A percentile compares a stretch with the other conserved stretches of the same genome.
These are phyloP conservation scores for Trissolcus japonicus DNA, from an alignment of 2,888 invertebrate species.

Conservation along the genomic window DNA sequence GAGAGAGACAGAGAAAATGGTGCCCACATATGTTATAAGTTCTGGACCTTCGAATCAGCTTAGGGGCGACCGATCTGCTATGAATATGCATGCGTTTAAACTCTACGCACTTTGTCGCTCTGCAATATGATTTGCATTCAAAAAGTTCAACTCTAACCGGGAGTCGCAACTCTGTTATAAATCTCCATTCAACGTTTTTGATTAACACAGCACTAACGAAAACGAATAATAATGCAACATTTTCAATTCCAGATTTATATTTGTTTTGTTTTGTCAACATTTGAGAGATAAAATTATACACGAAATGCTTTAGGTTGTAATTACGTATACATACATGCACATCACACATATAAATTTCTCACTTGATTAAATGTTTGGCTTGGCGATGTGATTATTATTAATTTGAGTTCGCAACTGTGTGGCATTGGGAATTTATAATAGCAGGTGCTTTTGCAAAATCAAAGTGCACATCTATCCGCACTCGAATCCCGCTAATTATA, in stretches of 20 bases:
- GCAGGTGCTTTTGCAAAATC: conserved; percentile 46
- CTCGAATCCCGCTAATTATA: conserved; percentile 46
- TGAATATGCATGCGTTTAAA: conserved; percentile 47
- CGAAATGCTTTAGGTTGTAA: conserved; percentile 9
- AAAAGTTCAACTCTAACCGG: conserved; percentile 6
- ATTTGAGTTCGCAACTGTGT: conserved; percentile 14
- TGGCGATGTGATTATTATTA: conserved; percentile 26
- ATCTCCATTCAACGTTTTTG: not conserved
- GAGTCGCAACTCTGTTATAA: conserved; percentile 2
- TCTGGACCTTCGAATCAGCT: conserved; percentile 36
- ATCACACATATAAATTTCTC: conserved; percentile 21
- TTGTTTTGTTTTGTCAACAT: not conserved
- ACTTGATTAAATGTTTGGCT: conserved; percentile 50
- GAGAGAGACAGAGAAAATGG: conserved; percentile 32
- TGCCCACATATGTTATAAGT: conserved; percentile 52
- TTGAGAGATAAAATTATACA: not conserved
- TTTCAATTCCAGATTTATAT: not conserved
- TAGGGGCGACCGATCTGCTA: conserved; percentile 50
- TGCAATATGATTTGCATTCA: conserved; percentile 3
- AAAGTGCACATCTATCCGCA: not conserved
- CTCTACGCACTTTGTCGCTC: conserved; percentile 4
- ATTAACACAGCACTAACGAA: not conserved
- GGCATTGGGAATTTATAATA: conserved; percentile 38
- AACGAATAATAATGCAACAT: not conserved
- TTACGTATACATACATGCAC: not conserved